phyloP scores from a whole-genome alignment of 2,113 vertebrate species.

The Pionites leucogaster region DNA sequence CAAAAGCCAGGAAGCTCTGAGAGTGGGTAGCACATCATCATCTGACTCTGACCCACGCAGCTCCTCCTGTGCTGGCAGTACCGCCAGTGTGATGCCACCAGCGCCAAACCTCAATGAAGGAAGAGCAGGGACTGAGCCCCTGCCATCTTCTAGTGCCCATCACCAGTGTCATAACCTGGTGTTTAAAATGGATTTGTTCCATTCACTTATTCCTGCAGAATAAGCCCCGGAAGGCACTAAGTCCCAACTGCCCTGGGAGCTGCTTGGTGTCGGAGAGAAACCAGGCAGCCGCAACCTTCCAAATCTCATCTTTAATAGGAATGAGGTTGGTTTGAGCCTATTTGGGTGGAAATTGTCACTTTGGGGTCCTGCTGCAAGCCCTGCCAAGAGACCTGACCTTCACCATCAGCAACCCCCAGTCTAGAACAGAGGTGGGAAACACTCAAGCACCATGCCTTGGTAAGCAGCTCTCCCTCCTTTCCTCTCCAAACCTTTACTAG shows the following conservation, averaged over 20 bases:
- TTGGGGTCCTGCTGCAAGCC: not conserved
- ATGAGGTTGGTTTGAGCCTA: not conserved
- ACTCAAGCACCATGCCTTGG: not conserved
- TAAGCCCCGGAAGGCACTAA: not conserved
- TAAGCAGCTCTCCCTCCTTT: not conserved
- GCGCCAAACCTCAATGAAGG: not conserved
- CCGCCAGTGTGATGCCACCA: fast-evolving
- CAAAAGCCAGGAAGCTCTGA: constrained; percentile 9
- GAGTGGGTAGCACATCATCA: not conserved
- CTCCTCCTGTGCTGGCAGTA: not conserved
- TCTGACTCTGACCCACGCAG: fast-evolving
- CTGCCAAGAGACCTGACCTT: not conserved
- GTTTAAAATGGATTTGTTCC: not conserved
- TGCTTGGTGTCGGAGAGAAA: not conserved
- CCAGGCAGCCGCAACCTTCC: not conserved
- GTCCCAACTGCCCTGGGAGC: not conserved
- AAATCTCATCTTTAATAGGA: not conserved
- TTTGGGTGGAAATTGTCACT: not conserved
- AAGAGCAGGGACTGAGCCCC: not conserved
- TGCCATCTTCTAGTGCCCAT: not conserved
- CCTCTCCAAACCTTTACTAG: not conserved
- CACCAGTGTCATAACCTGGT: not conserved
- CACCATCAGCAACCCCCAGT: fast-evolving
- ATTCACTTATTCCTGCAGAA: not conserved
- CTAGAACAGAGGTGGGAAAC: not conserved